Percentiles rank a stretch among this genome's conserved stretches.
Evolutionary conservation across 2,113 vertebrate species (phyloP).

Genomic region (Sinocyclocheilus anshuiensis): DNA sequence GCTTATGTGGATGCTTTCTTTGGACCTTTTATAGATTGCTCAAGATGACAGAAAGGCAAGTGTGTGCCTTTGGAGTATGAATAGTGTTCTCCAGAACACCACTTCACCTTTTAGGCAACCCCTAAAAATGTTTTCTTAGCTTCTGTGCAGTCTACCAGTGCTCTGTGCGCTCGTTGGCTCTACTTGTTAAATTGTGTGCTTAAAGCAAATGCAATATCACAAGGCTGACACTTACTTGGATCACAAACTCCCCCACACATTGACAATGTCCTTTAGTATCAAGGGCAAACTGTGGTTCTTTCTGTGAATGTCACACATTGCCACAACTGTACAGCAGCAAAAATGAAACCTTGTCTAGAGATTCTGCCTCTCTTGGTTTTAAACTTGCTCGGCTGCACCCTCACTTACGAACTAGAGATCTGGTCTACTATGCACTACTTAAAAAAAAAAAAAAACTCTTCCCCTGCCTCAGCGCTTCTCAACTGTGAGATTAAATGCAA

Average conservation of each 20-base stretch:
- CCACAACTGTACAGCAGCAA: background rate
- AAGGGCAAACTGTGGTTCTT: constrained; percentile 1
- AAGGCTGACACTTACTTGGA: constrained; percentile 19
- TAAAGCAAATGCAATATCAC: constrained; percentile 27
- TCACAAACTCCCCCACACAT: constrained; percentile 26
- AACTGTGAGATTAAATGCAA: constrained; percentile 41
- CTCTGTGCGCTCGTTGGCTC: background rate
- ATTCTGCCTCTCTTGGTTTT: background rate
- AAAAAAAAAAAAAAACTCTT: constrained; percentile 21
- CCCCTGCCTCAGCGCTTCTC: constrained; percentile 35
- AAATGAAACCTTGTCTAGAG: background rate
- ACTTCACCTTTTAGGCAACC: constrained; percentile 20
- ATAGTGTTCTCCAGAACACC: background rate
- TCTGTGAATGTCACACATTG: background rate
- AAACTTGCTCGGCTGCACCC: background rate
- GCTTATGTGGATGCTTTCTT: background rate
- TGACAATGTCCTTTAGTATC: background rate
- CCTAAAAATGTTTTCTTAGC: background rate
- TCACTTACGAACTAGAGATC: background rate
- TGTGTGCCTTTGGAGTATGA: background rate
- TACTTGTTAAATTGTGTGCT: constrained; percentile 21
- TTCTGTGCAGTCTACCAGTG: background rate
- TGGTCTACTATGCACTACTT: constrained; percentile 14
- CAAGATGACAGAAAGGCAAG: background rate
- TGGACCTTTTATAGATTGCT: background rate